These are phyloP conservation scores for Tanypteryx hageni DNA, from an alignment of 2,888 invertebrate species.

Conservation along the genomic window DNA sequence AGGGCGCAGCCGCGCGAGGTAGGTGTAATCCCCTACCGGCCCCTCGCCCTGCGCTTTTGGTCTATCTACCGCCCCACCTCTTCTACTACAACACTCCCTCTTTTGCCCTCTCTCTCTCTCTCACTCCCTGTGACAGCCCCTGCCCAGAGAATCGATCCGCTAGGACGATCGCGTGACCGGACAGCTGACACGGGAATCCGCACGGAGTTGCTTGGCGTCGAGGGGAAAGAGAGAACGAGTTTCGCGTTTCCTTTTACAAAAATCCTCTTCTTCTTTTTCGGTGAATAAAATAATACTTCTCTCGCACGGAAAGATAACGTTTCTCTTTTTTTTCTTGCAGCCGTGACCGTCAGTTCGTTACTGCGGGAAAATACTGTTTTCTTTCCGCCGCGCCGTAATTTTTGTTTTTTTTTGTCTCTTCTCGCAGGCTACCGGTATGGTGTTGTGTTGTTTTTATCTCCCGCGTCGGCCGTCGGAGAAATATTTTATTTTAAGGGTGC, in stretches of 20 bases:
- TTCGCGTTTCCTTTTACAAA: background rate
- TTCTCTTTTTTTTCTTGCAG: background rate
- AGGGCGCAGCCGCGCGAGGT: conserved; percentile 45
- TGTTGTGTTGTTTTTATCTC: too few species aligned
- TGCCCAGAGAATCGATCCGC: conserved; percentile 66
- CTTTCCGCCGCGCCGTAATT: too few species aligned
- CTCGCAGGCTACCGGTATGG: too few species aligned
- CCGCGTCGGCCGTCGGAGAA: too few species aligned
- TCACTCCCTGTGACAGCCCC: conserved; percentile 65
- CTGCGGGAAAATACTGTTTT: background rate
- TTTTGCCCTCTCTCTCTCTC: conserved; percentile 66
- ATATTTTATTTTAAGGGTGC: too few species aligned
- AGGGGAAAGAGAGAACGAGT: background rate
- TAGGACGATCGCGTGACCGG: conserved; percentile 65
- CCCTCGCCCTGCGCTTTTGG: background rate
- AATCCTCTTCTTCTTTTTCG: too few species aligned
- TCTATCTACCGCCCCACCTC: conserved; percentile 20
- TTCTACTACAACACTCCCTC: background rate
- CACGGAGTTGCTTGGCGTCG: background rate
- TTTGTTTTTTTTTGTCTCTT: too few species aligned
- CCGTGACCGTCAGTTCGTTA: background rate
- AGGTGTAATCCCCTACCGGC: conserved; percentile 2
- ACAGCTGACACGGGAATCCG: conserved; percentile 45
- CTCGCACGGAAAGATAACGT: background rate
- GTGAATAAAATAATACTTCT: background rate